phyloP scores from a whole-genome alignment of 2,888 invertebrate species.

The Synergus itoensis region DNA sequence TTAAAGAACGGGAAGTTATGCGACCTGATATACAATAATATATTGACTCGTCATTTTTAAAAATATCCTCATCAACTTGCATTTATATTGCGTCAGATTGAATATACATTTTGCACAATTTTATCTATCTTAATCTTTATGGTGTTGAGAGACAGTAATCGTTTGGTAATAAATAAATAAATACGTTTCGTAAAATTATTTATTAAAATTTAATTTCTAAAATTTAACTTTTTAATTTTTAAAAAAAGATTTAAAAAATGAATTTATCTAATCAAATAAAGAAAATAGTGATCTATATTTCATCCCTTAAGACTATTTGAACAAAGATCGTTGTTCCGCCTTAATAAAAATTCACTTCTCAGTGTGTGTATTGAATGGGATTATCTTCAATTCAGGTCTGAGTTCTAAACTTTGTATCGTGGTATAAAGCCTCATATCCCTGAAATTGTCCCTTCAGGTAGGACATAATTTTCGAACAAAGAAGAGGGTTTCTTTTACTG shows the following conservation, averaged over 20 bases:
- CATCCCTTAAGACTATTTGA: background rate
- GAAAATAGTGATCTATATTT: slow-evolving; percentile 1
- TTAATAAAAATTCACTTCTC: slow-evolving; percentile 14
- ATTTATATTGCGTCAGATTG: slow-evolving; percentile 14
- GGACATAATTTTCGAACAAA: slow-evolving; percentile 25
- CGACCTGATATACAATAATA: slow-evolving; percentile 1
- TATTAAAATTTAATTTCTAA: too few relatives aligned
- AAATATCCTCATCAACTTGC: slow-evolving; percentile 19
- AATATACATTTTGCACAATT: background rate
- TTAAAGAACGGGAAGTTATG: background rate
- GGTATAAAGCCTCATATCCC: slow-evolving; percentile 6
- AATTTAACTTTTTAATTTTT: too few relatives aligned
- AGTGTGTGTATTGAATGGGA: background rate
- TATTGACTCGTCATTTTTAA: slow-evolving; percentile 36
- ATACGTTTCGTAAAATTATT: background rate
- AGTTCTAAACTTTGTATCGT: slow-evolving; percentile 10
- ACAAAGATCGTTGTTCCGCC: background rate
- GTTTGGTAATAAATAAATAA: background rate
- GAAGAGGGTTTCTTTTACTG: slow-evolving; percentile 27
- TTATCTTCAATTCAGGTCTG: background rate
- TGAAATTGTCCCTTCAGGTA: slow-evolving; percentile 7
- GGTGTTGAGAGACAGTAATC: background rate
- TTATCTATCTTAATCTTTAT: background rate
- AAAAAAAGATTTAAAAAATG: background rate
- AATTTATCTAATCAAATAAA: slow-evolving; percentile 9